These are phyloP conservation scores for Lontra canadensis DNA, from an alignment of 2,113 vertebrate species.

Conservation along the genomic window DNA sequence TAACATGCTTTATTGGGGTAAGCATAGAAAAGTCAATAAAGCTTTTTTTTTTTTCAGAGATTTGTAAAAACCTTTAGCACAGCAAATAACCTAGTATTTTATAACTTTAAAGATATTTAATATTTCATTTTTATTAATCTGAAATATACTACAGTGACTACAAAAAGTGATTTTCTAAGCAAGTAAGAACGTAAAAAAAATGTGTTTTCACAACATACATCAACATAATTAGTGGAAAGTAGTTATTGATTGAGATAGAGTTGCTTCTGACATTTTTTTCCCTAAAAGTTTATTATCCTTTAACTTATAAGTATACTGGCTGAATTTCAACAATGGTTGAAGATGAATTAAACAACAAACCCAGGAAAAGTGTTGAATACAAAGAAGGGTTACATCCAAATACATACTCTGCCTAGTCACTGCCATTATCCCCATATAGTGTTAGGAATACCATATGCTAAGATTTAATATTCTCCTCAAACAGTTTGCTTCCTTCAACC, in stretches of 20 bases:
- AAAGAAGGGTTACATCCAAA: neutral
- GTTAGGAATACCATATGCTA: neutral
- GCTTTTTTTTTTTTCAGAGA: neutral
- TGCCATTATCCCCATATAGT: neutral
- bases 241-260: neutral
- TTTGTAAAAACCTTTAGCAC: neutral
- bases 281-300: neutral
- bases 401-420: neutral
- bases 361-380: neutral
- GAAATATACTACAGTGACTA: neutral
- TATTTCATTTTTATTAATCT: neutral
- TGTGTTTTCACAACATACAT: neutral
- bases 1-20: neutral
- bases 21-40: neutral
- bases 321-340: neutral
- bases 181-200: neutral
- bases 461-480: neutral
- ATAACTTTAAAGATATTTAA: neutral
- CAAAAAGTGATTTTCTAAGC: neutral
- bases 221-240: neutral
- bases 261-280: neutral
- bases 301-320: neutral
- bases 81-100: neutral
- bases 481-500: neutral
- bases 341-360: neutral